phyloP scores from a whole-genome alignment of 2,797 vertebrate genomes.

The Hypotaenidia okinawae region DNA sequence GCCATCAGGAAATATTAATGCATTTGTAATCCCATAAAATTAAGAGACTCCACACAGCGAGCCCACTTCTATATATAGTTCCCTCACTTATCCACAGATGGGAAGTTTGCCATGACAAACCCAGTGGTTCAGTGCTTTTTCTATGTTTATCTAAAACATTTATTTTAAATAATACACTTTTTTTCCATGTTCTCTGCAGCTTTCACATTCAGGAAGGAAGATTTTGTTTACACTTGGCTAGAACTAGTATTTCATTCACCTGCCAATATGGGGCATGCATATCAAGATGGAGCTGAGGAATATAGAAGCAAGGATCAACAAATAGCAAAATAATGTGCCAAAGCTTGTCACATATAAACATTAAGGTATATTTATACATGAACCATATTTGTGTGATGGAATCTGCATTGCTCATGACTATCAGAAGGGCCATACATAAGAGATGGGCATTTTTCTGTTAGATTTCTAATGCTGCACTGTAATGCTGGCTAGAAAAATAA shows the following conservation, averaged over 20 bases:
- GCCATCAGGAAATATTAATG: background rate
- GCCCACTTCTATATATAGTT: background rate
- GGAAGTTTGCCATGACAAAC: background rate
- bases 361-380: background rate
- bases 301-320: background rate
- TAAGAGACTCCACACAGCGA: background rate
- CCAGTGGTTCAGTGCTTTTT: background rate
- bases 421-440: background rate
- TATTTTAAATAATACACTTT: constrained; percentile 7
- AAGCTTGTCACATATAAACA: background rate
- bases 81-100: background rate
- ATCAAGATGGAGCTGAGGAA: background rate
- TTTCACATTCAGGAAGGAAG: background rate
- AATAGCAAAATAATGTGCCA: background rate
- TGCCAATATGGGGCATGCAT: background rate
- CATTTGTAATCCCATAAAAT: background rate
- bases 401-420: background rate
- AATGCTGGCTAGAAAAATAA: background rate
- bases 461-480: background rate
- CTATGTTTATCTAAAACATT: background rate
- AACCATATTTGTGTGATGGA: background rate
- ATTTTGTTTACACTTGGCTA: constrained; percentile 3
- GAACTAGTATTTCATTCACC: background rate
- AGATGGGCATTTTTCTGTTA: background rate
- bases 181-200: background rate